phyloP scores from a whole-genome alignment of 2,113 vertebrate species.

The Tragelaphus scriptus region DNA sequence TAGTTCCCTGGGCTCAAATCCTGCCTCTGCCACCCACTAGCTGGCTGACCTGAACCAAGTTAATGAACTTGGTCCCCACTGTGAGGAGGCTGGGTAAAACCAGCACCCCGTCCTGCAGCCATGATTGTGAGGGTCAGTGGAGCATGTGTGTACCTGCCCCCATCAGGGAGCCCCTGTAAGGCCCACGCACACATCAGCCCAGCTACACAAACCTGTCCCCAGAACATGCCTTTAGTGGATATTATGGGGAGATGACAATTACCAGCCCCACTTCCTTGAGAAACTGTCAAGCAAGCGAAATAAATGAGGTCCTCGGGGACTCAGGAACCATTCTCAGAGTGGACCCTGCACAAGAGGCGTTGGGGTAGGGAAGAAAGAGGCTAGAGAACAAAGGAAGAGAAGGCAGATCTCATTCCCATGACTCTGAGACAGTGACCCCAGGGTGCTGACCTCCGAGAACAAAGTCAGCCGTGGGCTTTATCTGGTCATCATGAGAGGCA shows the following conservation, averaged over 20 bases:
- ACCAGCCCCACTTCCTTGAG: not conserved
- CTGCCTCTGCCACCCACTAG: not conserved
- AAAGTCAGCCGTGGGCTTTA: not conserved
- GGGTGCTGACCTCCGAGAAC: not conserved
- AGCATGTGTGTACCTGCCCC: not conserved
- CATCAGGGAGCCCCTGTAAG: not conserved
- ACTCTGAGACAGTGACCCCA: not conserved
- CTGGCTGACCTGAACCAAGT: not conserved
- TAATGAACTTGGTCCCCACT: not conserved
- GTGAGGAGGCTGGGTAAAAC: not conserved
- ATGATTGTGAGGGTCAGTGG: no score
- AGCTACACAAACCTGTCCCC: not conserved
- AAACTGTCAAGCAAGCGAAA: not conserved
- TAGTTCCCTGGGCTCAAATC: not conserved
- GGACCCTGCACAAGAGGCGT: accelerated
- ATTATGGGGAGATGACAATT: not conserved
- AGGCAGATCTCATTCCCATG: not conserved
- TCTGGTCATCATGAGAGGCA: not conserved
- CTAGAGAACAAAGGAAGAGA: not conserved
- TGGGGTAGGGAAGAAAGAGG: not conserved
- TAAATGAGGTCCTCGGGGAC: not conserved
- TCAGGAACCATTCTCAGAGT: not conserved
- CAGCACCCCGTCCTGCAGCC: not conserved
- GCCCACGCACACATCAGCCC: not conserved
- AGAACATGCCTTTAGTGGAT: not conserved